These are phyloP conservation scores for Masticophis lateralis DNA, from an alignment of 2,797 vertebrate genomes.

Conservation along the genomic window DNA sequence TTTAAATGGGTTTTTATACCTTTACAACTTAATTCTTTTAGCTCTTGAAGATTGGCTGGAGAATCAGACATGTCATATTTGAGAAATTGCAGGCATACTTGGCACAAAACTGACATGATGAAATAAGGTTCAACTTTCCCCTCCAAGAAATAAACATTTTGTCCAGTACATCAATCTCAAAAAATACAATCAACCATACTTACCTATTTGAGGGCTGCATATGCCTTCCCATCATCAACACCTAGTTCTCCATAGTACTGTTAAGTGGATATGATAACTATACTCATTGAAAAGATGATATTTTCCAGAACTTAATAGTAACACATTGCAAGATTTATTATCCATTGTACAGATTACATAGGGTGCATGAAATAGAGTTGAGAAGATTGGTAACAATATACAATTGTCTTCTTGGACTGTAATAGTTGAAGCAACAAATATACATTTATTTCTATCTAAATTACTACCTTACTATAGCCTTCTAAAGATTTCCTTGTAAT, in stretches of 20 bases:
- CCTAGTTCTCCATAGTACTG: neutral
- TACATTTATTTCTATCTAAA: neutral
- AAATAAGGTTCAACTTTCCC: slow-evolving; percentile 22
- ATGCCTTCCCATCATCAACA: neutral
- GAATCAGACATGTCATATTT: slow-evolving; percentile 62
- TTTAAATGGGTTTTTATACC: slow-evolving; percentile 53
- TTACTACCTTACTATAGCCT: slow-evolving; percentile 13
- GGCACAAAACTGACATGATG: slow-evolving; percentile 34
- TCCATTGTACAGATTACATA: neutral
- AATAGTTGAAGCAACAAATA: neutral
- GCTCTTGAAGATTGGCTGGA: slow-evolving; percentile 59
- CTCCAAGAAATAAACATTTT: slow-evolving; percentile 61
- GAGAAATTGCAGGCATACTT: slow-evolving; percentile 56
- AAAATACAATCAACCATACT: slow-evolving; percentile 47
- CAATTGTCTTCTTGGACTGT: slow-evolving; percentile 12
- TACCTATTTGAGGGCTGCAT: neutral
- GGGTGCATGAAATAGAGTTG: slow-evolving; percentile 29
- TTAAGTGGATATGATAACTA: slow-evolving; percentile 24
- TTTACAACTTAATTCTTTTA: slow-evolving; percentile 44
- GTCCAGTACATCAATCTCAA: slow-evolving; percentile 41
- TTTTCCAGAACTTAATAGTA: slow-evolving; percentile 31
- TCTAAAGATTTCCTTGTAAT: neutral
- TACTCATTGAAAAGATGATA: neutral
- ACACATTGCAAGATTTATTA: neutral
- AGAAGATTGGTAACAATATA: slow-evolving; percentile 16